phyloP scores from a whole-genome alignment of 2,797 vertebrate species.

The Aeoliscus strigatus region DNA sequence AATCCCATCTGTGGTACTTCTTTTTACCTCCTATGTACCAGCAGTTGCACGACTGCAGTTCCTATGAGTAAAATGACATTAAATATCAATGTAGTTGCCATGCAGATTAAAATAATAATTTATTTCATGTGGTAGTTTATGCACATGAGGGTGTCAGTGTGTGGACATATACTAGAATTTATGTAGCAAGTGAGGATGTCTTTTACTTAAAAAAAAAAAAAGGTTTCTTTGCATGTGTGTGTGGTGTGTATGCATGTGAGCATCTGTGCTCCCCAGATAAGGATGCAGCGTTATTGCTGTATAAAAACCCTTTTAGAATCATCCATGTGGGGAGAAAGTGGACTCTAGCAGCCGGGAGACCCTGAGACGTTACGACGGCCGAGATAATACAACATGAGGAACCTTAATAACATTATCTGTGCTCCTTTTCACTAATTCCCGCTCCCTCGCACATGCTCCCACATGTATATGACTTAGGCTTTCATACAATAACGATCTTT shows the following conservation, averaged over 20 bases:
- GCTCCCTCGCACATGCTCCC: constrained; percentile 10
- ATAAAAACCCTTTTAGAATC: constrained; percentile 37
- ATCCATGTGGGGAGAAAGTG: constrained; percentile 33
- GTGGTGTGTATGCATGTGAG: constrained; percentile 16
- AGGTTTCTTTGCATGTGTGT: constrained; percentile 3
- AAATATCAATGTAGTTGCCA: too few relatives aligned
- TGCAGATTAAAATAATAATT: too few relatives aligned
- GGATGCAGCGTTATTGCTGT: constrained; percentile 26
- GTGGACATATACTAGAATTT: not conserved
- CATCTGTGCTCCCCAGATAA: constrained; percentile 53
- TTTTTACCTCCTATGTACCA: too few relatives aligned
- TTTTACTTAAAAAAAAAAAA: too few relatives aligned
- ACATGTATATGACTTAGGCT: constrained; percentile 22
- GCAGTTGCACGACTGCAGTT: too few relatives aligned
- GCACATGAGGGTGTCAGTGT: constrained; percentile 3
- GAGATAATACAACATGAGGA: constrained; percentile 30
- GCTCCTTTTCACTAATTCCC: constrained; percentile 24
- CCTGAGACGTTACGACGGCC: constrained; percentile 32
- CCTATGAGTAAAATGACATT: too few relatives aligned
- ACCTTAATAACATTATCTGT: constrained; percentile 38
- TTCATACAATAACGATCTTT: constrained; percentile 22
- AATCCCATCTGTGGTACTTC: too few relatives aligned
- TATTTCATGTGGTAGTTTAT: too few relatives aligned
- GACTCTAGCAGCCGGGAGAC: constrained; percentile 39
- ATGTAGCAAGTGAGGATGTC: not conserved